Conservation (phyloP, 2,113 vertebrate species). For the Pogona vitticeps region DNA sequence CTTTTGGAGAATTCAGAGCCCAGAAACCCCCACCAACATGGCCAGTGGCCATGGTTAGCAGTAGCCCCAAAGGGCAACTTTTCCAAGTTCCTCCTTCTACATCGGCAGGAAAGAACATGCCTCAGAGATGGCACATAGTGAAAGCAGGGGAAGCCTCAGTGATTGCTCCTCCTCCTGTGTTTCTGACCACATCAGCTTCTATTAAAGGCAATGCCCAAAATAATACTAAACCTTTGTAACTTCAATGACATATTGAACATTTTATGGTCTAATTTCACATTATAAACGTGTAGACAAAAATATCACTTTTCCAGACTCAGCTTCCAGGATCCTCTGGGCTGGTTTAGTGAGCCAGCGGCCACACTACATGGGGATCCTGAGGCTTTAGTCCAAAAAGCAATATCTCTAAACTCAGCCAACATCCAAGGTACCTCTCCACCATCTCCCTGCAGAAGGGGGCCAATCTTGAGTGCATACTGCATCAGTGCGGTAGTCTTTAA, state of each 20-base stretch:
- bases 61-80: not conserved
- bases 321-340: too few relatives aligned
- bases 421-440: not conserved
- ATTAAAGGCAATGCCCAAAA: not conserved
- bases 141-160: not conserved
- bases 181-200: not conserved
- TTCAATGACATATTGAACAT: not conserved
- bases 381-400: too few relatives aligned
- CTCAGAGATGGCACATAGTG: not conserved
- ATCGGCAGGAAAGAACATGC: not conserved
- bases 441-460: not conserved
- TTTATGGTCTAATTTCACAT: not conserved
- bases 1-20: not conserved
- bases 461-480: not conserved
- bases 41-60: not conserved
- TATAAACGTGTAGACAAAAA: not conserved
- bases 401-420: not conserved
- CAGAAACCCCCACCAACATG: not conserved
- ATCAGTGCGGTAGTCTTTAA: not conserved
- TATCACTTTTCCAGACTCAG: too few relatives aligned
- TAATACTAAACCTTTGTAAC: too few relatives aligned
- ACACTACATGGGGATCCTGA: too few relatives aligned
- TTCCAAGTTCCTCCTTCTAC: not conserved
- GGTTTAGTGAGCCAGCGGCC: too few relatives aligned
- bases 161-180: too few relatives aligned